Evolutionary conservation across 2,797 vertebrate species (phyloP), one percentile per base, ranked within the genome.

Genomic region (Hoplostethus atlanticus): DNA sequence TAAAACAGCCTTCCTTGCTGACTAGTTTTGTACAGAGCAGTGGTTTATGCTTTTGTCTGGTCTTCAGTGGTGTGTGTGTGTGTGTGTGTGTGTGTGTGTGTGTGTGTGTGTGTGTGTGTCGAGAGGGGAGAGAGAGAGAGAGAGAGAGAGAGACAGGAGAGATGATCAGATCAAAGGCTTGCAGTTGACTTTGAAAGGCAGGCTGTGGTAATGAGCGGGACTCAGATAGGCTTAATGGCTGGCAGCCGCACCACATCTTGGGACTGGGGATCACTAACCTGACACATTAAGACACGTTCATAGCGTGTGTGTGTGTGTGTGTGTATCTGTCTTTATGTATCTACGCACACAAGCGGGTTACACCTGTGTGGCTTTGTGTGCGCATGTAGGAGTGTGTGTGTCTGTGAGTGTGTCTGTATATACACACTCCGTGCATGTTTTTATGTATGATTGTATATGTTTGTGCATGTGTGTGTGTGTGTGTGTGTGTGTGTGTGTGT

Each of bases 81-180:
- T 34, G 34, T 44, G 42, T 2, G 31, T 31, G 34, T 34, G 34
- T 44, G 42, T 2, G 38, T 31, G 21, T 21, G 21, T 21, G 21
- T 21, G 21, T 21, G 21, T 21, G 21, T 21, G 21, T 21, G 21
- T 21, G 31, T 31, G 34, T 34, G 34, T 44, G 42, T 2, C 12
- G 40, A 42, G 40, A 17, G 28, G 28, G 28, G 51, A 42, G 6
- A 42, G 34, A 21, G 30, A 38, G 54, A 46, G 52, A 55, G 64
- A 21, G 56, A 30, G 17, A 73, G 47, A 46, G 54, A 57, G 76
- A 64, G 66, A 70, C 4, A 46, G 12, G n/a, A 34, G 4, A 65
- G 68, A 73, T 28, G 55, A 70, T 67, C 34, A 53, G 73, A 88
- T 88, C 79, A 88, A 87, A 87, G 65, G 55, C 59, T 75, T 77